Percentiles rank a stretch among this genome's conserved stretches.
These are phyloP conservation scores for Anolis sagrei DNA, from an alignment of 2,113 vertebrate species.

Conservation along the genomic window DNA sequence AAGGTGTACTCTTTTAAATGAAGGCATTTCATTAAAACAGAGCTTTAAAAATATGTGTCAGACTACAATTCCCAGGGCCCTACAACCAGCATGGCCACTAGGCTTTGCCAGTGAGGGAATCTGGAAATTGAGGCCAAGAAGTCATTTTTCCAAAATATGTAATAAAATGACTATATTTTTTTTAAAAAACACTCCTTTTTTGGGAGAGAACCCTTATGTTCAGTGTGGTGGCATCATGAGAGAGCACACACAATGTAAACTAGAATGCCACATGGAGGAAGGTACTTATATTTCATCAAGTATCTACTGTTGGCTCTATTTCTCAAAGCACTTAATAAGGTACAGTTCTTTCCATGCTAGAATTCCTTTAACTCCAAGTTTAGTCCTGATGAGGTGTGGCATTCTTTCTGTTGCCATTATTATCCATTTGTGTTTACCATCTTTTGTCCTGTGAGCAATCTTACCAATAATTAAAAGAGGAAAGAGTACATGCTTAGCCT, in stretches of 20 bases:
- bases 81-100: too few relatives aligned
- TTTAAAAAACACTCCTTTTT: not conserved
- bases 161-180: too few relatives aligned
- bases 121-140: too few relatives aligned
- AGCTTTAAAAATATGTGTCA: too few relatives aligned
- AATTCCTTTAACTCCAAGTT: not conserved
- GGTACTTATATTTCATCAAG: not conserved
- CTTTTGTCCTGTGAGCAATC: not conserved
- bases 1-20: not conserved
- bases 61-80: too few relatives aligned
- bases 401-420: not conserved
- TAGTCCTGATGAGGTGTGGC: not conserved
- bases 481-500: not conserved
- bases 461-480: not conserved
- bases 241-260: not conserved
- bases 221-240: not conserved
- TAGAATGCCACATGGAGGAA: not conserved
- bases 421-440: not conserved
- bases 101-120: too few relatives aligned
- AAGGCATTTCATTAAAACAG: not conserved
- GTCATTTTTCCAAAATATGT: too few relatives aligned
- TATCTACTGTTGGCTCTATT: not conserved
- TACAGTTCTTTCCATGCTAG: not conserved
- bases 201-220: not conserved
- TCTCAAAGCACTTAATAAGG: not conserved